phyloP scores from a whole-genome alignment of 2,888 invertebrate species.

The Hypolimnas misippus region DNA sequence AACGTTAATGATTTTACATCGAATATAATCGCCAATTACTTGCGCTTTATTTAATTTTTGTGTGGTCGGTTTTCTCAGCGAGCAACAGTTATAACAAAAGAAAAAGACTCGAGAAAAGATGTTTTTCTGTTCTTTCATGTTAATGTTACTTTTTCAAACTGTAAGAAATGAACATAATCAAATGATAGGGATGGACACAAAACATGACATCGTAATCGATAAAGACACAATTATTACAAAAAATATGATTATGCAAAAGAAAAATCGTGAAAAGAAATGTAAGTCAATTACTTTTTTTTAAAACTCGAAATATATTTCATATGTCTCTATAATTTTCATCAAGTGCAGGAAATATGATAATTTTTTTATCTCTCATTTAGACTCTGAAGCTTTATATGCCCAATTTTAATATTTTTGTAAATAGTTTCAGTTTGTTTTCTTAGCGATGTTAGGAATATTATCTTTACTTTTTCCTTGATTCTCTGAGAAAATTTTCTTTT shows the following conservation, averaged over 20 bases:
- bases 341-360: too few species aligned
- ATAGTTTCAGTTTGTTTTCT: too few species aligned
- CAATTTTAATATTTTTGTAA: too few species aligned
- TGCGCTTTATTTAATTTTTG: not conserved
- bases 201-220: slow-evolving; percentile 61
- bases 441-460: too few species aligned
- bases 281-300: slow-evolving; percentile 40
- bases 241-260: slow-evolving; percentile 62
- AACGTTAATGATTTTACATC: not conserved
- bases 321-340: too few species aligned
- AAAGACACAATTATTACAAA: slow-evolving; percentile 69
- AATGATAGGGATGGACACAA: slow-evolving; percentile 62
- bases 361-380: too few species aligned
- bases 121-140: slow-evolving; percentile 6
- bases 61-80: not conserved
- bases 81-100: not conserved
- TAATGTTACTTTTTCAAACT: not conserved
- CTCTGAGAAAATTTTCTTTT: too few species aligned
- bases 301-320: too few species aligned
- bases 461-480: too few species aligned
- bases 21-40: not conserved
- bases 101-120: not conserved
- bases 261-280: slow-evolving; percentile 49
- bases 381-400: too few species aligned
- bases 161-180: slow-evolving; percentile 28